Base-by-base conservation (phyloP, 2,113 vertebrate genomes). In the Felis catus region DNA sequence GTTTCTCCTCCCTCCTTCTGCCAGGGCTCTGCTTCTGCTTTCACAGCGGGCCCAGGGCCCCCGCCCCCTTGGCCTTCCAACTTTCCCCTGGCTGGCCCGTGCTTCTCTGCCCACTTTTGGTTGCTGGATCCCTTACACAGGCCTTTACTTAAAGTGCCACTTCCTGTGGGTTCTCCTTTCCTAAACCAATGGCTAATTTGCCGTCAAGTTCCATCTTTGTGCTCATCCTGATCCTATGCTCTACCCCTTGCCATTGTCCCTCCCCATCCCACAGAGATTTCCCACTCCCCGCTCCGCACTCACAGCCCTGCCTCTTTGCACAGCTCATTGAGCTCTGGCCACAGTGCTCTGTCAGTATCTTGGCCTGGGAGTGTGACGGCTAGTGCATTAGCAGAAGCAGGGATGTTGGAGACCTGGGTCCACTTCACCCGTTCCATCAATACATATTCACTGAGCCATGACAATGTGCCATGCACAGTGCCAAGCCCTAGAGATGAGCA, bases 1-100 rank as follows among this genome's bases (percentile, higher is more conserved):
- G 55, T 95, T 94, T 98, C 78, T 91, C 89, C 86, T 97, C 93
- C 95, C 95, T 94, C n/a, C 29, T 83, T 45, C 36, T 19, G 58
- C 81, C 7, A 6, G 66, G 55, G 45, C n/a, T 96, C 36, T 6
- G 91, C 70, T 45, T 65, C 74, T 74, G 19, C 27, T 0, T 45
- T 66, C 76, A 48, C 58, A 8, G 21, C 7, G 65, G 85, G 48
- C 29, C 63, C 68, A n/a, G 39, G 58, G 19, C 86, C 27, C 82
- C 68, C 86, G 13, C 86, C 68, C 41, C 79, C 27, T 73, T 5
- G 96, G 84, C n/a, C 80, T 86, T 73, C 31, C 10, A 36, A 68
- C 65, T 65, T 92, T 19, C 15, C 70, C n/a, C 55, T 33, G n/a
- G 2, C 65, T 76, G 63, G 21, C 83, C 55, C 33, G 48, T n/a